Evolutionary conservation across 2,888 invertebrate genomes (phyloP).

Genomic region (Tenthredo notha): DNA sequence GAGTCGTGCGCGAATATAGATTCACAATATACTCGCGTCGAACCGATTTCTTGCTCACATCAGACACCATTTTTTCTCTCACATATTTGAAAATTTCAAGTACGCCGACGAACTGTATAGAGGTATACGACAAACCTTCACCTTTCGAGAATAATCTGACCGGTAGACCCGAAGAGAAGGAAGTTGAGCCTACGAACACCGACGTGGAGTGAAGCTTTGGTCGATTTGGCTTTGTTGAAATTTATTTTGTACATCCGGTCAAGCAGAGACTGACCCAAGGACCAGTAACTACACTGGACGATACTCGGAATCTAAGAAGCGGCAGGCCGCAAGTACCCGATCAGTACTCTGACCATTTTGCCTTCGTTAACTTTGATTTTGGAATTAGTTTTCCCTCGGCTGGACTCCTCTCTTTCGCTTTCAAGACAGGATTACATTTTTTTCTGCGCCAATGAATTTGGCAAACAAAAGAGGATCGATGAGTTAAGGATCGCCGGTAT

Average conservation of each 20-base stretch:
- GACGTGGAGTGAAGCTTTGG: constrained; percentile 23
- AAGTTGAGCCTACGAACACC: constrained; percentile 18
- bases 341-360: constrained; percentile 43
- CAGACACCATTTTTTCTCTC: background rate
- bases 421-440: constrained; percentile 60
- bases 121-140: background rate
- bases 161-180: constrained; percentile 66
- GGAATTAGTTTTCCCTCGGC: constrained; percentile 39
- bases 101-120: background rate
- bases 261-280: background rate
- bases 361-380: constrained; percentile 50
- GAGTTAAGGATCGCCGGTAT: constrained; percentile 12
- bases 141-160: constrained; percentile 64
- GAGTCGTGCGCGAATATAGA: background rate
- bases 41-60: background rate
- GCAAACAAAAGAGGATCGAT: constrained; percentile 65
- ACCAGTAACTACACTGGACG: background rate
- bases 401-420: constrained; percentile 58
- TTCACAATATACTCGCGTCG: background rate
- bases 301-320: background rate
- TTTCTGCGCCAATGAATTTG: constrained; percentile 63
- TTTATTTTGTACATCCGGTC: constrained; percentile 44
- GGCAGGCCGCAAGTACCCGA: background rate
- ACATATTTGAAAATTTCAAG: background rate
- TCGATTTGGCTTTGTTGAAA: constrained; percentile 55